These are phyloP conservation scores for Nycticorax nycticorax DNA, from an alignment of 2,113 vertebrate genomes.

Conservation along the genomic window DNA sequence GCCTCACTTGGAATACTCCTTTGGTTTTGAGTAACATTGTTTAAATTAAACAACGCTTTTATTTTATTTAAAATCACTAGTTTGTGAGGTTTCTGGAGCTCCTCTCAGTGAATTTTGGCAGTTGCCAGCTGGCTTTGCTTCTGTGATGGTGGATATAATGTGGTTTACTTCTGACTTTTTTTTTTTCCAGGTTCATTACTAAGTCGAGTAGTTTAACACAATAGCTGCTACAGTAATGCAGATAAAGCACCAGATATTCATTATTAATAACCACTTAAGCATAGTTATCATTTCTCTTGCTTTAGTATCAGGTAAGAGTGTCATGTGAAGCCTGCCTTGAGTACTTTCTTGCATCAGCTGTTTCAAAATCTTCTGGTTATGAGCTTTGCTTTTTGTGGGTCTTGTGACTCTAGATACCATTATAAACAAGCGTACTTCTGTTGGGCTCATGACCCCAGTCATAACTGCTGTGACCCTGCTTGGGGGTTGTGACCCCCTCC, in stretches of 20 bases:
- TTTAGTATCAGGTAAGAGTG: not conserved
- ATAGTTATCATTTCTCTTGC: not conserved
- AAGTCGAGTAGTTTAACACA: not conserved
- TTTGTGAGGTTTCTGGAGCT: not conserved
- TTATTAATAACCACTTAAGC: not conserved
- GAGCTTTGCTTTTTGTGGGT: not conserved
- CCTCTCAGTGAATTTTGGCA: not conserved
- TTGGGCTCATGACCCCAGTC: not conserved
- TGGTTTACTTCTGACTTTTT: not conserved
- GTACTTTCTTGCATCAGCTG: not conserved
- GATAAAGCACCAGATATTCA: not conserved
- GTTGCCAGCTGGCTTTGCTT: not conserved
- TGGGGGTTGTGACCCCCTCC: accelerated
- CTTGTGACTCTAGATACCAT: not conserved
- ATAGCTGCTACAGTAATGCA: not conserved
- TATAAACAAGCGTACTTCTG: not conserved
- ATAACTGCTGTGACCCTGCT: not conserved
- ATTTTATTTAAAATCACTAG: not conserved
- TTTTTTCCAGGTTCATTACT: not conserved
- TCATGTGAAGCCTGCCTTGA: not conserved
- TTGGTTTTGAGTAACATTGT: not conserved
- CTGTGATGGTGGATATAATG: not conserved
- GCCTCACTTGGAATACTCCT: not conserved
- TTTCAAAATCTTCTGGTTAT: not conserved
- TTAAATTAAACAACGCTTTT: not conserved